Base-by-base conservation (phyloP, 2,113 vertebrate genomes). In the Lamprotornis superbus region DNA sequence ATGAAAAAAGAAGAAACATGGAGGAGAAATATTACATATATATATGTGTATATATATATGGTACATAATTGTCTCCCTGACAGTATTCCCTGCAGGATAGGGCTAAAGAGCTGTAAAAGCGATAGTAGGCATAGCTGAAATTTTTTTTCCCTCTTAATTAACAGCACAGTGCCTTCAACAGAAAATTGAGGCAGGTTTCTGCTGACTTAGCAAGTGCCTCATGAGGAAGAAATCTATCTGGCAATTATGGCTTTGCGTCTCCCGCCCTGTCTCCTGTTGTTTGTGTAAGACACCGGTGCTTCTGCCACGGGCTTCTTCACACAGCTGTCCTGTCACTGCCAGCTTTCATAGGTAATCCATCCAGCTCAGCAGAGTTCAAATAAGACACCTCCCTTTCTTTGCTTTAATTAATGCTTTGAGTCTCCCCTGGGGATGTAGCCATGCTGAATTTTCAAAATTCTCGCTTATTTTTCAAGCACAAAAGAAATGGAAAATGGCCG, bases 351-450 rank as follows among this genome's bases (percentile, higher is more conserved):
- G 93, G 79, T 95, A 95, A 96, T 95, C 95, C 92, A 94, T 93
- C 90, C 82, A 89, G 83, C 95, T 97, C 94, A 96, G 95, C 95
- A 96, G 60, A 92, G 92, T 93, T 95, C 95, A 95, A 86, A 92
- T 80, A 71, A 94, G 94, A 84, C 90, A 88, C 90, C 93, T 92
- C 90, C 93, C 94, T 95, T 88, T 81, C 90, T 93, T 53, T 49
- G 23, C 77, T 89, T 93, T 92, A 96, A 96, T 96, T 95, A 96
- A 53, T 78, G 90, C 71, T 74, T 92, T 70, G 73, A 89, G 88
- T 92, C 85, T 96, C 85, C 88, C 93, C 90, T 40, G 56, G 83
- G 94, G 94, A 92, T 22, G 92, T 42, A 94, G 79, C 86, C 83
- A 68, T 83, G 92, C 85, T 94, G 88, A 96, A 92, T 97, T 96